Conservation (phyloP, 2,797 vertebrate genomes). For the Pteropus rufus region DNA sequence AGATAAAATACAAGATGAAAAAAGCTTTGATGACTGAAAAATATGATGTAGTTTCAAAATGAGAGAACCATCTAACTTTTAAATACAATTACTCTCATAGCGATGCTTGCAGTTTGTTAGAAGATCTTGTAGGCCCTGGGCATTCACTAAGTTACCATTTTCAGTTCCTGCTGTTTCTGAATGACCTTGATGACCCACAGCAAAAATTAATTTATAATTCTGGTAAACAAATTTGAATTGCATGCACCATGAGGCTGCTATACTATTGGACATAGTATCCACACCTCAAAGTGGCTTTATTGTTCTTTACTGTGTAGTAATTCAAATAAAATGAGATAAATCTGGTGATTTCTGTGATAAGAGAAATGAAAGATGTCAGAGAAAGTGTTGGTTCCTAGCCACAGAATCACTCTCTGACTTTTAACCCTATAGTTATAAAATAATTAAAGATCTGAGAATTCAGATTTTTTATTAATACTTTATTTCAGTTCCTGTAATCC, state of each 20-base stretch:
- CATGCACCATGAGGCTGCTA: background rate
- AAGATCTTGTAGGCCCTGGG: background rate
- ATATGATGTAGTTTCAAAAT: background rate
- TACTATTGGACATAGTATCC: background rate
- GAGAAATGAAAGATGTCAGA: background rate
- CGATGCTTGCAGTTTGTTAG: background rate
- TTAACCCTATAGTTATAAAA: background rate
- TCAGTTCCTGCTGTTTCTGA: background rate
- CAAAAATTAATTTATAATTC: background rate
- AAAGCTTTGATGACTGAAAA: background rate
- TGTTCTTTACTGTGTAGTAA: background rate
- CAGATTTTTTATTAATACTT: background rate
- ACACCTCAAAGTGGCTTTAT: background rate
- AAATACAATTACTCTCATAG: background rate
- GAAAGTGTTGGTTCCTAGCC: background rate
- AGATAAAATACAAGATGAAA: background rate
- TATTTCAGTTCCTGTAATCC: background rate
- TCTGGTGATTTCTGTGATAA: background rate
- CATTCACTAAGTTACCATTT: background rate
- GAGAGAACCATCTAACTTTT: background rate
- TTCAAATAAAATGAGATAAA: conserved; percentile 7
- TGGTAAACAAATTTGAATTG: background rate
- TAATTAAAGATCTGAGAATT: background rate
- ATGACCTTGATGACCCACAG: background rate
- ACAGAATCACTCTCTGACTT: background rate